A percentile compares a stretch with the other conserved stretches of the same genome.
These are phyloP conservation scores for Hystrix cristata DNA, from an alignment of 2,113 vertebrate species.

Conservation along the genomic window DNA sequence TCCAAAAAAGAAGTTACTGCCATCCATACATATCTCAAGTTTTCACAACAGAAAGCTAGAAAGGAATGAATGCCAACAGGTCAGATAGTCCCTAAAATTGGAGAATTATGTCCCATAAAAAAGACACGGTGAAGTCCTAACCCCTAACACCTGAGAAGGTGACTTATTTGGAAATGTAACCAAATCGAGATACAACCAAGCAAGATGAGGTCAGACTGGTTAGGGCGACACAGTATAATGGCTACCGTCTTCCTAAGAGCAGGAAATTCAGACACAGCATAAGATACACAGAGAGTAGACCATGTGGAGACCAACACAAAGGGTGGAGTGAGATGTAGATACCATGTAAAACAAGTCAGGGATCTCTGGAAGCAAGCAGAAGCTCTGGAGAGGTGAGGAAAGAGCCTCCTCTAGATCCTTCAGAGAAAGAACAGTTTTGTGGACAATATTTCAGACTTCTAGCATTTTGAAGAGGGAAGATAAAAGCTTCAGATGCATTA, in stretches of 20 bases:
- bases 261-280: not conserved
- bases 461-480: not conserved
- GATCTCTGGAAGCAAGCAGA: not conserved
- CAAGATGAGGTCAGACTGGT: not conserved
- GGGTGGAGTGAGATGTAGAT: not conserved
- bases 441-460: not conserved
- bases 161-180: not conserved
- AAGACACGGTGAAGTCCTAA: not conserved
- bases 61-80: not conserved
- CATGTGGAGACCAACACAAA: not conserved
- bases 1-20: fast-evolving
- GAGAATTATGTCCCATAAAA: not conserved
- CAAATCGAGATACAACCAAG: not conserved
- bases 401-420: no score
- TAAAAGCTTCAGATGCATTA: not conserved
- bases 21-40: not conserved
- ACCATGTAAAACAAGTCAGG: not conserved
- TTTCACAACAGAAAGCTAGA: not conserved
- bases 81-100: not conserved
- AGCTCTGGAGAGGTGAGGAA: not conserved
- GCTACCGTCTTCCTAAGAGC: not conserved
- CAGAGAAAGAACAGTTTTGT: not conserved
- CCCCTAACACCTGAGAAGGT: not conserved
- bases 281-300: not conserved
- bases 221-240: not conserved